Percentiles rank a stretch among this genome's conserved stretches.
phyloP scores from a whole-genome alignment of 1,140 invertebrate species.

The Apis cerana region DNA sequence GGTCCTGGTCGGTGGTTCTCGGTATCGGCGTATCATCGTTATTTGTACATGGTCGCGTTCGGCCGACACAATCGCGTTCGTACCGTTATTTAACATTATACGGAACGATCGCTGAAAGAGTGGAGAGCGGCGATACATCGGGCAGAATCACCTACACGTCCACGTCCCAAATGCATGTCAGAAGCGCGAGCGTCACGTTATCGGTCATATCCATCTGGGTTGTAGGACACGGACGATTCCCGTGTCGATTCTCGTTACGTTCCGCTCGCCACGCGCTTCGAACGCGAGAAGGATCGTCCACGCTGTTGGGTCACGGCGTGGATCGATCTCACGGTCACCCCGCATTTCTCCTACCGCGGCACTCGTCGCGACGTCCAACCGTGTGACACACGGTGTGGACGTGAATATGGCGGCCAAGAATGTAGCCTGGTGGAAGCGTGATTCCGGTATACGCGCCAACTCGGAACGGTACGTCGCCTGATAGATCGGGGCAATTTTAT shows the following conservation, averaged over 20 bases:
- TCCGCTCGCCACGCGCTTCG: conserved; percentile 51
- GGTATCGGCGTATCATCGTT: conserved; percentile 41
- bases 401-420: conserved; percentile 55
- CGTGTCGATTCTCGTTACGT: conserved; percentile 60
- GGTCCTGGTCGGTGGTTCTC: not conserved
- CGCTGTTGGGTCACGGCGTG: conserved; percentile 59
- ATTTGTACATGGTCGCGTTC: conserved; percentile 44
- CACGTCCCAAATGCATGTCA: conserved; percentile 33
- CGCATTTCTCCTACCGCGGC: conserved; percentile 3
- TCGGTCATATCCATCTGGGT: conserved; percentile 60
- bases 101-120: conserved; percentile 32
- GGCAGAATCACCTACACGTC: conserved; percentile 40
- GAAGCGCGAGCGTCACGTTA: conserved; percentile 33
- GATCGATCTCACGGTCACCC: conserved; percentile 56
- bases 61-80: conserved; percentile 24
- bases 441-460: conserved; percentile 54
- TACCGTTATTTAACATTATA: conserved; percentile 53
- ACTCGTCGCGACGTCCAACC: conserved; percentile 8
- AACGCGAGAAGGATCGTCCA: conserved; percentile 17
- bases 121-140: conserved; percentile 19
- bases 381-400: conserved; percentile 47
- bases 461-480: conserved; percentile 35
- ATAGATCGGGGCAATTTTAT: too few species aligned
- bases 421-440: conserved; percentile 28
- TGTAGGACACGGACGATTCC: conserved; percentile 49